Evolutionary conservation across 2,113 vertebrate genomes (phyloP).

Genomic region (Crotalus horridus): DNA sequence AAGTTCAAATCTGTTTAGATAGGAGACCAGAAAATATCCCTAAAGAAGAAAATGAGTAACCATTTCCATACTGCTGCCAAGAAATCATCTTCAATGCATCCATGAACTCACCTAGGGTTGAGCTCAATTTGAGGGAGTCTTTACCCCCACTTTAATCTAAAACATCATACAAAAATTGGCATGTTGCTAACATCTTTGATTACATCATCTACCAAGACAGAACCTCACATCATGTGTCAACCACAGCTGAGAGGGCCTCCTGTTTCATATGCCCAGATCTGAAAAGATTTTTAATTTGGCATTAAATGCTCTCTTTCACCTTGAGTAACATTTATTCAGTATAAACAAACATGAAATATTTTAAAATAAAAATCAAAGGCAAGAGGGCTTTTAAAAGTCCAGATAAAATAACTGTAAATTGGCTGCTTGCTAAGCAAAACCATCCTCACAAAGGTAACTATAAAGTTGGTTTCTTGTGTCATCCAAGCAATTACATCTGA

Average conservation of each 20-base stretch:
- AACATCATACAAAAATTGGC: neutral
- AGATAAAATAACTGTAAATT: neutral
- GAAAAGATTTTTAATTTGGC: slow-evolving; percentile 42
- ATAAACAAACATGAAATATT: slow-evolving; percentile 46
- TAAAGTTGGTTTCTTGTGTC: slow-evolving; percentile 38
- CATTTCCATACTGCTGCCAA: neutral
- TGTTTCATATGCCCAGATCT: slow-evolving; percentile 15
- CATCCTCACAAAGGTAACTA: slow-evolving; percentile 40
- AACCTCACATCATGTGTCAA: slow-evolving; percentile 37
- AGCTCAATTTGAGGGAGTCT: neutral
- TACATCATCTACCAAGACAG: neutral
- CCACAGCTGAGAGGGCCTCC: slow-evolving; percentile 27
- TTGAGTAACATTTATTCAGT: slow-evolving; percentile 18
- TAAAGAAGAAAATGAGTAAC: neutral
- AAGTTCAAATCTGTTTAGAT: neutral
- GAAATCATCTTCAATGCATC: neutral
- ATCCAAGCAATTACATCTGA: slow-evolving; percentile 31
- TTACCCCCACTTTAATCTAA: neutral
- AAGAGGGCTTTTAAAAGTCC: neutral
- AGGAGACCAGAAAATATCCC: neutral
- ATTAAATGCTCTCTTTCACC: slow-evolving; percentile 29
- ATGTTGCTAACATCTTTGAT: slow-evolving; percentile 8
- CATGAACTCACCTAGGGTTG: neutral
- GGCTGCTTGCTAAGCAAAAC: slow-evolving; percentile 9
- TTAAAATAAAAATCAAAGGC: slow-evolving; percentile 11